A percentile compares a stretch with the other conserved stretches of the same genome.
These are phyloP conservation scores for Diploptera punctata DNA, from an alignment of 2,888 invertebrate species.

Conservation along the genomic window DNA sequence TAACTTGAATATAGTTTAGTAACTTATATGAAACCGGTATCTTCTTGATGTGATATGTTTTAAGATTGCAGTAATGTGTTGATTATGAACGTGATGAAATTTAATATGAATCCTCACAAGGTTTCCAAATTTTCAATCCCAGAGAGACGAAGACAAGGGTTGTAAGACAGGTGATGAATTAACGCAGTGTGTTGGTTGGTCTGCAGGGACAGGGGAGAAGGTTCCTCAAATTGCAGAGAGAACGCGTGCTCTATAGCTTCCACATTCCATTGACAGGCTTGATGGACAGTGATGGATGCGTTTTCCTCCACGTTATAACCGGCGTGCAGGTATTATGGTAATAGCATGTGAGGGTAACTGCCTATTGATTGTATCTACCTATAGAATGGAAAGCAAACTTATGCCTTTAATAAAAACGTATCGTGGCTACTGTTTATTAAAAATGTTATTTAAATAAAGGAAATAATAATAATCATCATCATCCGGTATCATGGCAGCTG, in stretches of 20 bases:
- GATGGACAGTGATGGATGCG: conserved; percentile 29
- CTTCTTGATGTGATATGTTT: no score
- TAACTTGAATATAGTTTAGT: no score
- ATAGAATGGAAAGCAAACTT: neutral
- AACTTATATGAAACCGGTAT: no score
- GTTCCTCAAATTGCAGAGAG: conserved; percentile 9
- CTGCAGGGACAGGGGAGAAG: neutral
- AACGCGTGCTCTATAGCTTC: neutral
- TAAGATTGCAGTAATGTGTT: neutral
- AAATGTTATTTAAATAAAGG: no score
- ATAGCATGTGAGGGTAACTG: neutral
- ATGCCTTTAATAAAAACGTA: no score
- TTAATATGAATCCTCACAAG: no score
- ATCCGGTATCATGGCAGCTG: no score
- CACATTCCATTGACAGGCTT: conserved; percentile 15
- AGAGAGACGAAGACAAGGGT: neutral
- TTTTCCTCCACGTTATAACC: neutral
- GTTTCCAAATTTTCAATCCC: conserved; percentile 5
- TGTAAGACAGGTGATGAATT: conserved; percentile 23
- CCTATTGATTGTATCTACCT: neutral
- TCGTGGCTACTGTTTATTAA: no score
- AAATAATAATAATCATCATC: no score
- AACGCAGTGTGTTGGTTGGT: conserved; percentile 11
- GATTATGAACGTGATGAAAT: conserved; percentile 24
- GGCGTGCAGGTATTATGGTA: conserved; percentile 26